Evolutionary conservation across 2,797 vertebrate genomes (phyloP), one percentile per base, ranked within the genome.

Genomic region (Lemur catta): DNA sequence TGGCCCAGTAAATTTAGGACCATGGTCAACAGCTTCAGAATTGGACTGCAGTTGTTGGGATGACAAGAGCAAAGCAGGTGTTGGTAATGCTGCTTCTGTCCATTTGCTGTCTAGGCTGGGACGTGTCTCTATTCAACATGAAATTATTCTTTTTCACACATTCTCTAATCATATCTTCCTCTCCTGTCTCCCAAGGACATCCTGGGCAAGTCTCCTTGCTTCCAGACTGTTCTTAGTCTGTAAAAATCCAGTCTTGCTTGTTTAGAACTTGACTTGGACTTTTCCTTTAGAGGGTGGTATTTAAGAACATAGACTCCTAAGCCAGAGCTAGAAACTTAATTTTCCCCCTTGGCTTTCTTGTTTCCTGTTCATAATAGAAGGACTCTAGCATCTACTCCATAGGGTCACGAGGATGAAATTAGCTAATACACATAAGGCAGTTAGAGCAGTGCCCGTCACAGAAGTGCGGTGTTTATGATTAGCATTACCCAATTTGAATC

Each of bases 41-140:
- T 35, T 11, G 10, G 20, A 38, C 43, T 59, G 10, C 1, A 1
- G 0, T 82, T 38, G 20, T 50, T 38, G 14, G 28, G 4, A 41
- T 8, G n/a, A 24, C 22, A 4, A 35, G 67, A 79, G 26, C 26
- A 48, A 28, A 61, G 38, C 38, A 50, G 14, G 6, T 22, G 14
- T 6, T 61, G 57, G 61, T 20, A 22, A 75, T 52, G 55, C 20
- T 38, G 6, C 2, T 75, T 35, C 24, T 78, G 38, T 2, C 74
- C 38, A 1, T 24, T 80, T 52, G 18, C 41, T 61, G 1, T 74
- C 26, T 50, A 48, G 50, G 41, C 17, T 35, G 91, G 87, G 57
- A 12, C 1, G 0, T n/a, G 11, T 59, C 11, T 61, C 4, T 48
- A 1, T 50, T 92, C 10, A 14, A 13, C 33, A 38, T 50, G 38